Base-by-base conservation (phyloP, 2,797 vertebrate genomes). In the Chiroxiphia lanceolata region DNA sequence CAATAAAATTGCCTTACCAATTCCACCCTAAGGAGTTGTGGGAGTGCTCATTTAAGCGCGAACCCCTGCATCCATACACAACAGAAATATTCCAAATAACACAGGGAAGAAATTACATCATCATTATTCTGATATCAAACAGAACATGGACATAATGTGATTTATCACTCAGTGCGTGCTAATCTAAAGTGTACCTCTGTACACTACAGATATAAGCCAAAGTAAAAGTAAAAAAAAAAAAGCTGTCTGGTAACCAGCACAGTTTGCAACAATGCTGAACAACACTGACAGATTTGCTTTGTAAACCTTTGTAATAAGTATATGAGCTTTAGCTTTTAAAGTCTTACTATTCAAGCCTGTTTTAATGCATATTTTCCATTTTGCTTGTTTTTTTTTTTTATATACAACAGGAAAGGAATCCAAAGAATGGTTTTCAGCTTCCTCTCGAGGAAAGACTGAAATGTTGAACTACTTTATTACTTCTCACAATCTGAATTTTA, bases 81-180 rank as follows among this genome's bases (percentile, higher is more conserved):
- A 75, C 22, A 92, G n/a, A 93, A 91, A 78, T 76, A 94, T 78
- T 87, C 64, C 78, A 81, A 96, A 80, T 89, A 81, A 78, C 22
- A 42, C 8, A 51, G 26, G 33, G 33, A 92, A 93, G 59, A 86
- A 89, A 88, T 88, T 4, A 56, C 59, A 34, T 65, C 50, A 93
- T 40, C 0, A 0, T 44, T 82, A 71, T 68, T 80, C 26, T 87
- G 53, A 83, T 69, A 69, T 53, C 25, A 94, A 93, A 83, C 33
- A 90, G 56, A 74, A 38, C 36, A 38, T 34, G 25, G 29, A 63
- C 38, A n/a, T 7, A 34, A 68, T 27, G 7, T 70, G 56, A 89
- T 84, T 82, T n/a, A 56, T 77, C 74, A 34, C 51, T 92, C 64
- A 60, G 18, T 57, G 14, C 15, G 16, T 45, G 33, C 18, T 89